Percentiles rank a stretch among this genome's conserved stretches.
These are phyloP conservation scores for Leptodactylus fuscus DNA, from an alignment of 2,113 vertebrate species.

Conservation along the genomic window DNA sequence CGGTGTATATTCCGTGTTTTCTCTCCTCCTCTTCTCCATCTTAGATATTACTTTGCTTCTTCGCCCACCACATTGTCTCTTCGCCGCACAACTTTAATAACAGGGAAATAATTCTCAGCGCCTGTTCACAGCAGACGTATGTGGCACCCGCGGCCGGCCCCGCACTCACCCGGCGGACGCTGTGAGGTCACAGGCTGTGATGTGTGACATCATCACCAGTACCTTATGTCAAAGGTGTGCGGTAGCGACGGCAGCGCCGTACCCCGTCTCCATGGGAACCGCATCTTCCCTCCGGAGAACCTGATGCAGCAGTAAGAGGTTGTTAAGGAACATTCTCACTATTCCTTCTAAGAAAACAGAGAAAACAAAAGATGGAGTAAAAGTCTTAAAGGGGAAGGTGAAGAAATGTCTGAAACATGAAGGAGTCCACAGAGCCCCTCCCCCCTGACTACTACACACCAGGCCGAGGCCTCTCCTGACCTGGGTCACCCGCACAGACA, in stretches of 20 bases:
- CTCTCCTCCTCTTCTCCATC: slow-evolving; percentile 18
- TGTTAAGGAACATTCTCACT: not conserved
- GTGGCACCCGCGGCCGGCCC: too few relatives aligned
- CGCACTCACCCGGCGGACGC: not conserved
- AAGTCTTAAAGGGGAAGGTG: not conserved
- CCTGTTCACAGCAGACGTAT: not conserved
- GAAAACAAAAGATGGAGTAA: not conserved
- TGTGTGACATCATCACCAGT: not conserved
- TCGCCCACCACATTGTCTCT: slow-evolving; percentile 39
- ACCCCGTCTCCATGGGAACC: slow-evolving; percentile 23
- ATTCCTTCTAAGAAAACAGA: slow-evolving; percentile 21
- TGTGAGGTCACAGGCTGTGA: not conserved
- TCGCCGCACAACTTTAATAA: slow-evolving; percentile 6
- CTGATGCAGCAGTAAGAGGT: not conserved
- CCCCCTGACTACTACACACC: too few relatives aligned
- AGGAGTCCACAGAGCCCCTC: too few relatives aligned
- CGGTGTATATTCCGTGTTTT: not conserved
- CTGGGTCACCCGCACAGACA: too few relatives aligned
- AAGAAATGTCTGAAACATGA: not conserved
- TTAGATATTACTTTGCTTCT: slow-evolving; percentile 12
- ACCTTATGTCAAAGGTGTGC: not conserved
- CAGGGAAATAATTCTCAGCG: slow-evolving; percentile 33
- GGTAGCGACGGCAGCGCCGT: not conserved
- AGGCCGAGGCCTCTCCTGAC: too few relatives aligned
- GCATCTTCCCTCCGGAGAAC: not conserved